Conservation (phyloP, 2,113 vertebrate genomes). For the Abramis brama region DNA sequence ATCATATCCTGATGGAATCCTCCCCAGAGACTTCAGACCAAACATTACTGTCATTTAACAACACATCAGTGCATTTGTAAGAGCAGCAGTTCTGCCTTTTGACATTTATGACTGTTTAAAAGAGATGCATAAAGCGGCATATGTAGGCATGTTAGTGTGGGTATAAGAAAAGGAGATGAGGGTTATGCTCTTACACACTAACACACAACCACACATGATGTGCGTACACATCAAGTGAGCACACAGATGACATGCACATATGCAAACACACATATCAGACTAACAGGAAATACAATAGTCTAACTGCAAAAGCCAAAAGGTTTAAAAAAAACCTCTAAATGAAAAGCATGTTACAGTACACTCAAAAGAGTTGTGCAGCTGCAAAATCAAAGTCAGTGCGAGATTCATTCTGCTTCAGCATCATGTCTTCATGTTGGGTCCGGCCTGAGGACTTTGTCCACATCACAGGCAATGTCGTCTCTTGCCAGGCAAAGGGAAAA, state of each 20-base stretch:
- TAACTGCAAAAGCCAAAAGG: too few species aligned
- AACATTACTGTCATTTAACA: conserved; percentile 40
- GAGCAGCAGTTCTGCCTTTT: conserved; percentile 21
- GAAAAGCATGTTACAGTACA: too few species aligned
- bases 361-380: too few species aligned
- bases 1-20: conserved; percentile 5
- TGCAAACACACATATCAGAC: not conserved
- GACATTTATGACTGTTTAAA: conserved; percentile 31
- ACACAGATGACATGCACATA: conserved; percentile 12
- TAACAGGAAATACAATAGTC: not conserved
- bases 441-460: too few species aligned
- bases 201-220: conserved; percentile 5
- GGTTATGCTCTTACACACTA: not conserved
- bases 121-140: not conserved
- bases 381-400: too few species aligned
- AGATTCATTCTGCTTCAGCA: too few species aligned
- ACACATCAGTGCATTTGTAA: conserved; percentile 15
- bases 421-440: too few species aligned
- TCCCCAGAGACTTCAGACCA: not conserved
- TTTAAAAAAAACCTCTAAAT: too few species aligned
- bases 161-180: not conserved
- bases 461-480: too few species aligned
- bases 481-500: too few species aligned
- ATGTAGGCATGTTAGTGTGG: not conserved
- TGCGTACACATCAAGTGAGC: not conserved